Percentiles rank a stretch among this genome's conserved stretches.
Conservation (phyloP, 2,113 vertebrate genomes). For the Pleuronectes platessa region DNA sequence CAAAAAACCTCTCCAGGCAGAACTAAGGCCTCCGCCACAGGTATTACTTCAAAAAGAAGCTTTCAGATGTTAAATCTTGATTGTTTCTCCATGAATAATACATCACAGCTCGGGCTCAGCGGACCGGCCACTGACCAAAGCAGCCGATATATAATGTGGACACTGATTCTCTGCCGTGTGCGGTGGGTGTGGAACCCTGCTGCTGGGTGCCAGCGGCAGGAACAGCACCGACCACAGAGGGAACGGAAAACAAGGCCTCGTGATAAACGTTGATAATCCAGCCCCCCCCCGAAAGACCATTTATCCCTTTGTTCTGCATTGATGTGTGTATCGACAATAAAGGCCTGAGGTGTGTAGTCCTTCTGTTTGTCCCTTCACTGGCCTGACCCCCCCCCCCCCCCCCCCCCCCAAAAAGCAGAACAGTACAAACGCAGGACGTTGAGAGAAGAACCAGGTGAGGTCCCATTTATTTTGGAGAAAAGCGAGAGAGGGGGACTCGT, state of each 20-base stretch:
- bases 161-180: conserved; percentile 52
- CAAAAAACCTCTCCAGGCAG: conserved; percentile 36
- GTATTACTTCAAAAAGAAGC: conserved; percentile 74
- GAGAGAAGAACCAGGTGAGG: conserved; percentile 1
- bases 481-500: conserved; percentile 17
- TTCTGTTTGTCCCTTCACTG: not conserved
- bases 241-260: not conserved
- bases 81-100: conserved; percentile 76
- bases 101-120: conserved; percentile 57
- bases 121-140: conserved; percentile 72
- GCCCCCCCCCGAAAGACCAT: conserved; percentile 41
- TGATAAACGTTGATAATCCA: conserved; percentile 52
- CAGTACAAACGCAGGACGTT: not conserved
- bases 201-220: conserved; percentile 56
- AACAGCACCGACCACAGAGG: conserved; percentile 51
- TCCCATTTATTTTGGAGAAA: not conserved
- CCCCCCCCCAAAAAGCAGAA: not conserved
- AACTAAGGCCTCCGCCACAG: conserved; percentile 57
- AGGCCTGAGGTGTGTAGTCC: too few relatives aligned
- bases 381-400: too few relatives aligned
- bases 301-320: conserved; percentile 50
- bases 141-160: conserved; percentile 61
- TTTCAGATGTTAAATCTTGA: conserved; percentile 73
- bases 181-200: conserved; percentile 46
- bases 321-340: too few relatives aligned